Conservation (phyloP, 2,888 invertebrate genomes). For the Perithous albicinctus region DNA sequence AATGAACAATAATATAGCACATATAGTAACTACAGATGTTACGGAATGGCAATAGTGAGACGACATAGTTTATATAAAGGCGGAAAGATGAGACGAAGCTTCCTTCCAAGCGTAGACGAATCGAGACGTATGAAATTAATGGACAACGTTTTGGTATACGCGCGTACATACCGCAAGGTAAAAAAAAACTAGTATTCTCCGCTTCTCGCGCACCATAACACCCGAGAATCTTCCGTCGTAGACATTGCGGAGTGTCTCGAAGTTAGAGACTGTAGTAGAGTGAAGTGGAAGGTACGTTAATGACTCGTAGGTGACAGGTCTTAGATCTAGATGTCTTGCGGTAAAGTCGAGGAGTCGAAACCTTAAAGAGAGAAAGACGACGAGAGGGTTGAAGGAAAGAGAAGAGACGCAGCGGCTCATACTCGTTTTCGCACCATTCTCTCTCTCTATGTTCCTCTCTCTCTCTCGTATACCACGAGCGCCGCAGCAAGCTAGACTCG, state of each 20-base stretch:
- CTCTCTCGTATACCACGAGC: no score
- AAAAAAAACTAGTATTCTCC: conserved; percentile 26
- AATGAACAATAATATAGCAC: no score
- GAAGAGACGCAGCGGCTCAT: conserved; percentile 1
- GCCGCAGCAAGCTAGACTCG: conserved; percentile 43
- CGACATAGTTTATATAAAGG: neutral
- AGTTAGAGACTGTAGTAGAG: conserved; percentile 51
- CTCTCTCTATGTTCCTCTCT: no score
- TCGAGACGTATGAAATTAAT: conserved; percentile 61
- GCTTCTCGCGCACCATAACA: conserved; percentile 60
- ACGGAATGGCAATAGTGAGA: neutral
- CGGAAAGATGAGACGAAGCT: conserved; percentile 12
- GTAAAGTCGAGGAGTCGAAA: conserved; percentile 36
- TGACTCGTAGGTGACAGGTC: conserved; percentile 83
- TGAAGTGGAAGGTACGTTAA: conserved; percentile 80
- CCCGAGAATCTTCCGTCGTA: conserved; percentile 52
- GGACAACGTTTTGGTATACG: conserved; percentile 47
- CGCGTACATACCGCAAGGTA: neutral
- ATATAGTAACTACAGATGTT: neutral
- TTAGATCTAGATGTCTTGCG: conserved; percentile 81
- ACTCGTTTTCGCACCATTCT: conserved; percentile 67
- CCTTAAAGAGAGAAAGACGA: conserved; percentile 26
- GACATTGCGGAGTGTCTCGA: conserved; percentile 57
- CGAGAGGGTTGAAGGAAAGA: conserved; percentile 37
- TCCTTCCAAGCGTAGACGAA: conserved; percentile 53